Evolutionary conservation across 2,888 invertebrate species (phyloP).

Genomic region (Rutpela maculata): DNA sequence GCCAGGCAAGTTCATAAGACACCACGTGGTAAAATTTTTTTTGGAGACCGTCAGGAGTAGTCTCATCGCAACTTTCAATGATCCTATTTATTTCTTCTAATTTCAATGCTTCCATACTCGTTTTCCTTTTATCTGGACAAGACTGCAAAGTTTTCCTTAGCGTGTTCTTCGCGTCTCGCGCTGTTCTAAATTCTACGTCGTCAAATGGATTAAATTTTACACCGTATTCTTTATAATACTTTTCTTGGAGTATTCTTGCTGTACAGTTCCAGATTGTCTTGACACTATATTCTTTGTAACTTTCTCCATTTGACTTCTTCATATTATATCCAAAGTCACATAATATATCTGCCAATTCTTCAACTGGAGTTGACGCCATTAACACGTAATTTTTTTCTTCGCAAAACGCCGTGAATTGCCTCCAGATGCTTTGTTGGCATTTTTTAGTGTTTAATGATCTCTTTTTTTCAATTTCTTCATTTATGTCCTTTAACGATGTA

Average conservation of each 20-base stretch:
- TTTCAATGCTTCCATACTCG: neutral
- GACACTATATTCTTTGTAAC: neutral
- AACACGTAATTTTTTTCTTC: too few species aligned
- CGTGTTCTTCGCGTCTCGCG: neutral
- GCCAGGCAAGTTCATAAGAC: neutral
- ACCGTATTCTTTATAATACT: neutral
- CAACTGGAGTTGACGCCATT: too few species aligned
- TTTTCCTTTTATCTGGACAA: neutral
- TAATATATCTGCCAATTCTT: too few species aligned
- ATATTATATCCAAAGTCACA: neutral
- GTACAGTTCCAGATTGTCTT: neutral
- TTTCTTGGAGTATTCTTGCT: neutral
- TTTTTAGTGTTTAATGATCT: too few species aligned
- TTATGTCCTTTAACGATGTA: too few species aligned
- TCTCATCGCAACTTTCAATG: neutral
- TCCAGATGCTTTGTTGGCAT: too few species aligned
- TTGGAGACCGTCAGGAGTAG: neutral
- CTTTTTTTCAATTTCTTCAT: too few species aligned
- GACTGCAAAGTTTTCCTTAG: neutral
- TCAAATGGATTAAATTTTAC: conserved; percentile 3
- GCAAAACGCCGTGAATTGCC: too few species aligned
- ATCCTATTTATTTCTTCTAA: neutral
- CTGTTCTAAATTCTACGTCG: neutral
- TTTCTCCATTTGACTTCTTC: neutral
- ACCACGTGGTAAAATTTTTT: neutral